Conservation (phyloP, 2,888 invertebrate species). For the Pseudoips prasinana region DNA sequence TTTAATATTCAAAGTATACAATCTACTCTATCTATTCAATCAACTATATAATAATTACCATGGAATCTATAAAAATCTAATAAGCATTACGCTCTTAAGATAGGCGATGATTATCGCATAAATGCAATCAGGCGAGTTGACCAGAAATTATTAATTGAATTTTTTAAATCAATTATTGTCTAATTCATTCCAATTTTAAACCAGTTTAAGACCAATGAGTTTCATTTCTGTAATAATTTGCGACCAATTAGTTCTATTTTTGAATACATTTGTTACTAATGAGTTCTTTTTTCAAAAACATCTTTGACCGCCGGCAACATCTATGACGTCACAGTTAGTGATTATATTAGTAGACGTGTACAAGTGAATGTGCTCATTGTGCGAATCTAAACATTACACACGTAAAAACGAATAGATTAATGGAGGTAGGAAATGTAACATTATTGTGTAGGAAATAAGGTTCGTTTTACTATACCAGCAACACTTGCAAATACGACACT, state of each 20-base stretch:
- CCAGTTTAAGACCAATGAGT: too few relatives aligned
- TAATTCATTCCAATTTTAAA: too few relatives aligned
- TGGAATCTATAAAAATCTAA: background rate
- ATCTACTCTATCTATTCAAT: background rate
- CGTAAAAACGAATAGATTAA: constrained; percentile 15
- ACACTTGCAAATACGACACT: too few relatives aligned
- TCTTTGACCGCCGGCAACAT: constrained; percentile 23
- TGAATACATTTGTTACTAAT: constrained; percentile 6
- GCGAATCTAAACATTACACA: constrained; percentile 40
- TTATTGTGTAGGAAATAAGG: constrained; percentile 9
- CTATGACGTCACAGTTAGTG: constrained; percentile 57
- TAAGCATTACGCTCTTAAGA: too few relatives aligned
- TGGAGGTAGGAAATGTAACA: constrained; percentile 24
- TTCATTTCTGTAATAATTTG: too few relatives aligned
- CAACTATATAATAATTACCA: background rate
- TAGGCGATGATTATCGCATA: background rate
- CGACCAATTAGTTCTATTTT: background rate
- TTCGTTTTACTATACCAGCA: constrained; percentile 17
- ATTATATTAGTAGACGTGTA: constrained; percentile 64
- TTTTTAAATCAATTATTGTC: too few relatives aligned
- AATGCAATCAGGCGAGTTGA: background rate
- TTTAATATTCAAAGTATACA: background rate
- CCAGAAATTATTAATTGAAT: too few relatives aligned
- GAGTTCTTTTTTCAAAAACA: constrained; percentile 1
- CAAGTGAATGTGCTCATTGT: constrained; percentile 59